phyloP scores from a whole-genome alignment of 2,888 invertebrate species.

The Alloplasta piceator region DNA sequence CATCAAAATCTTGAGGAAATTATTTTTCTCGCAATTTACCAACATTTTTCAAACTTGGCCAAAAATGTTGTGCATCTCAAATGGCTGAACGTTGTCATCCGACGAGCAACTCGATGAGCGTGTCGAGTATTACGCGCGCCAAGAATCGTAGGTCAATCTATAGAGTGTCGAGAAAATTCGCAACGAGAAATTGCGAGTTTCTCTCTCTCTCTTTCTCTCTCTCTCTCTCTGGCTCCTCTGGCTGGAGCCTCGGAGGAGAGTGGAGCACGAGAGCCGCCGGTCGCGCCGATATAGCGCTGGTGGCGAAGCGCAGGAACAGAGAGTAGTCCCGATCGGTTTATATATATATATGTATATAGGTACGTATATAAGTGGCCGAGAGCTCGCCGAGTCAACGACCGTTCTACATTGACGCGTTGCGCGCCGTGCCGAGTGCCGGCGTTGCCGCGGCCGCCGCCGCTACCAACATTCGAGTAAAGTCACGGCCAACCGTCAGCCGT shows the following conservation, averaged over 20 bases:
- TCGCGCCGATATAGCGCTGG: slow-evolving; percentile 26
- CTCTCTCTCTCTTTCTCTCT: background rate
- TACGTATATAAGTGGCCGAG: slow-evolving; percentile 37
- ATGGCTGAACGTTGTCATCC: too few species aligned
- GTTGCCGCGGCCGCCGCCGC: too few species aligned
- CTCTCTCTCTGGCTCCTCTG: slow-evolving; percentile 7
- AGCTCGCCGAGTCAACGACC: slow-evolving; percentile 80
- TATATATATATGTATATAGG: slow-evolving; percentile 42
- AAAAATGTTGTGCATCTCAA: too few species aligned
- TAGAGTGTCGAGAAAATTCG: slow-evolving; percentile 50
- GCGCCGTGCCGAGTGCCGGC: slow-evolving; percentile 77
- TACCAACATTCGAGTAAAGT: slow-evolving; percentile 81
- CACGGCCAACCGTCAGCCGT: slow-evolving; percentile 83
- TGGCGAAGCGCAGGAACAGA: slow-evolving; percentile 14
- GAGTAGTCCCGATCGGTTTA: slow-evolving; percentile 23
- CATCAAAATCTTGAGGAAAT: too few species aligned
- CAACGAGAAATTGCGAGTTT: slow-evolving; percentile 34
- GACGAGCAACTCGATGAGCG: background rate
- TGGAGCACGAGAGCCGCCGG: slow-evolving; percentile 29
- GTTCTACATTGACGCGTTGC: slow-evolving; percentile 83
- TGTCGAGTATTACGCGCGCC: slow-evolving; percentile 57
- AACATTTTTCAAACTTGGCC: too few species aligned
- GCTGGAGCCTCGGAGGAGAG: slow-evolving; percentile 22
- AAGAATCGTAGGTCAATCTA: slow-evolving; percentile 54
- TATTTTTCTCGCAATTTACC: too few species aligned